Evolutionary conservation across 2,888 invertebrate genomes (phyloP).

Genomic region (Agriopis aurantiaria): DNA sequence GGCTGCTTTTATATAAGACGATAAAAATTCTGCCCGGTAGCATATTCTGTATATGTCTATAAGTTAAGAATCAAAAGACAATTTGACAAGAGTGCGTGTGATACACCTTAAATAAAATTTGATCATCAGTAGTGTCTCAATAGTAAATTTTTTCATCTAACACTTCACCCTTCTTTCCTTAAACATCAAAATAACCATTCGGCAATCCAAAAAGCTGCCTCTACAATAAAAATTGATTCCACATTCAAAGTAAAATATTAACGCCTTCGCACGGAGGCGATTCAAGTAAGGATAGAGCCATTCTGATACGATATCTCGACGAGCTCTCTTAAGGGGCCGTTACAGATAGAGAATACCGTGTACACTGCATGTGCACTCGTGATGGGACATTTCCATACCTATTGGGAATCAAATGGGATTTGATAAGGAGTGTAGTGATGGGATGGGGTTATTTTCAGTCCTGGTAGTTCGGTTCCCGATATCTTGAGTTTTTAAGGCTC

Average conservation of each 20-base stretch:
- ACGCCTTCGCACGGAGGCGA: slow-evolving; percentile 38
- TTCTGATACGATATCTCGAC: slow-evolving; percentile 68
- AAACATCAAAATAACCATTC: neutral
- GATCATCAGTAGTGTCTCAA: too few relatives aligned
- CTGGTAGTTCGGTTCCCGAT: neutral
- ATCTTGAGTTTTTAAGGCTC: too few relatives aligned
- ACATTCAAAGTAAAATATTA: slow-evolving; percentile 35
- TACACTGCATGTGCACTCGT: slow-evolving; percentile 66
- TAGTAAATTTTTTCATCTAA: neutral
- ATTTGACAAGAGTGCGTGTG: too few relatives aligned
- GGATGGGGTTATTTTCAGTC: neutral
- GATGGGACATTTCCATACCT: slow-evolving; percentile 69
- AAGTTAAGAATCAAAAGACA: too few relatives aligned
- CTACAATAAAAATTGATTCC: slow-evolving; percentile 20
- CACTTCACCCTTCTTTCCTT: neutral
- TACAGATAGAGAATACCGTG: slow-evolving; percentile 69
- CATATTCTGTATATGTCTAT: too few relatives aligned
- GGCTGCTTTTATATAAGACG: too few relatives aligned
- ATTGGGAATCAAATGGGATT: slow-evolving; percentile 61
- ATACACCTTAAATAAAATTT: too few relatives aligned
- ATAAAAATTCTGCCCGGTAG: too few relatives aligned
- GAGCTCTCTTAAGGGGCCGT: slow-evolving; percentile 62
- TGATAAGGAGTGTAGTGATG: slow-evolving; percentile 33
- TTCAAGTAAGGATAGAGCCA: slow-evolving; percentile 61
- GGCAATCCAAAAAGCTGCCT: slow-evolving; percentile 1